A percentile compares a stretch with the other conserved stretches of the same genome.
These are phyloP conservation scores for Coranthus polyacanthus DNA, from an alignment of 2,797 vertebrate species.

Conservation along the genomic window DNA sequence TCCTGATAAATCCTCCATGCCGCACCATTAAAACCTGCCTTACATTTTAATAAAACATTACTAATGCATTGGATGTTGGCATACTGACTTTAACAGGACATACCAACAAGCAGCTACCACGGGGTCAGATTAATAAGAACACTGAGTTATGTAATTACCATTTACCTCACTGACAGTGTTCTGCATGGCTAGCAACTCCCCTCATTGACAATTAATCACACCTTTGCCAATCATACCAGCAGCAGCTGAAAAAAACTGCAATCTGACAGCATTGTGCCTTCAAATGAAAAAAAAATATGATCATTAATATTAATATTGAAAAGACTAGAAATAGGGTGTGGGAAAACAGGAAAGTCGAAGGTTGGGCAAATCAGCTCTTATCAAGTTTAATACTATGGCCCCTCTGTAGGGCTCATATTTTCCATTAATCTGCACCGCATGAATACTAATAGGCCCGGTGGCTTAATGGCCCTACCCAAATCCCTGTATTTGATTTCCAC, in stretches of 20 bases:
- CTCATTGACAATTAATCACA: constrained; percentile 65
- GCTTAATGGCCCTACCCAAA: constrained; percentile 85
- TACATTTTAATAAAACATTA: no score
- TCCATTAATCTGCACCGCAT: constrained; percentile 82
- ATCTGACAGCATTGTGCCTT: constrained; percentile 70
- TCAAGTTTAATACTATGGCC: constrained; percentile 83
- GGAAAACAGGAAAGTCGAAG: constrained; percentile 76
- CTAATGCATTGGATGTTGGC: no score
- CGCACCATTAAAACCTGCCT: no score
- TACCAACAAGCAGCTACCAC: background rate
- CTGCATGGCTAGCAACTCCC: constrained; percentile 38
- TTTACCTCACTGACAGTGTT: constrained; percentile 39
- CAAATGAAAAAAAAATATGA: constrained; percentile 64
- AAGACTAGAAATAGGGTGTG: constrained; percentile 63
- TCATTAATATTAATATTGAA: constrained; percentile 84
- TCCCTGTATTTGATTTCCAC: constrained; percentile 85
- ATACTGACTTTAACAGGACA: background rate
- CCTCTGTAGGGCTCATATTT: constrained; percentile 81
- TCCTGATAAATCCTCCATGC: no score
- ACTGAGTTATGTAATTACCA: constrained; percentile 39
- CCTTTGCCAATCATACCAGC: constrained; percentile 54
- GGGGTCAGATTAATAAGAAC: constrained; percentile 21
- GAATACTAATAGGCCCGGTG: constrained; percentile 85
- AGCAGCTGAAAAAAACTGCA: constrained; percentile 59
- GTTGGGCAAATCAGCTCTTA: constrained; percentile 83